A percentile compares a stretch with the other conserved stretches of the same genome.
These are phyloP conservation scores for Brachystomella parvula DNA, from an alignment of 1,140 invertebrate species.

Conservation along the genomic window DNA sequence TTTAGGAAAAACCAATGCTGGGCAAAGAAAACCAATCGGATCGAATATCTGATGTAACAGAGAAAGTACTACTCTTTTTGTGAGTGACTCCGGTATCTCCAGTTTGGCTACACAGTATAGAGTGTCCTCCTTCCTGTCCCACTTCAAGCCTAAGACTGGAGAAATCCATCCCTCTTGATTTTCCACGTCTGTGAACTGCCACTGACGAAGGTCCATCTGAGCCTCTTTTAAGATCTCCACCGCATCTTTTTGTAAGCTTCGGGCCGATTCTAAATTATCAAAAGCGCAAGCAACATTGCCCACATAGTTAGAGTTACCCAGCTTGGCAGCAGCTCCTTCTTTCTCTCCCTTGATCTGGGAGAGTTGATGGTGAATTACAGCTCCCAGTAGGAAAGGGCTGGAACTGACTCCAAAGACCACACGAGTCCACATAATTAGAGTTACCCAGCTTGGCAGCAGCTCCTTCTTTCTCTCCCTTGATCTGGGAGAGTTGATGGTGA, in stretches of 20 bases:
- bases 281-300: too few relatives aligned
- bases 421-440: conserved; percentile 39
- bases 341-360: not conserved
- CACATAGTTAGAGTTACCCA: conserved; percentile 36
- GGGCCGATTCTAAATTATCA: too few relatives aligned
- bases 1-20: conserved; percentile 7
- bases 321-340: conserved; percentile 17
- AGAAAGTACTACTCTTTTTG: conserved; percentile 25
- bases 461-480: not conserved
- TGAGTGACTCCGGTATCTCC: not conserved
- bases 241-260: too few relatives aligned
- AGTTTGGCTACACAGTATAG: conserved; percentile 15
- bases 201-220: conserved; percentile 38
- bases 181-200: not conserved
- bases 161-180: not conserved
- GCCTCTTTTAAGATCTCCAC: conserved; percentile 35
- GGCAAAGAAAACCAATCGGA: conserved; percentile 14
- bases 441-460: conserved; percentile 23
- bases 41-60: conserved; percentile 8
- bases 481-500: not conserved
- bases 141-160: conserved; percentile 36
- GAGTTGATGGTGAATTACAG: conserved; percentile 28
- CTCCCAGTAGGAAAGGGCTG: conserved; percentile 42
- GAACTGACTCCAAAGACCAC: conserved; percentile 40
- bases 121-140: conserved; percentile 31